These are phyloP conservation scores for Promerops cafer DNA, from an alignment of 2,113 vertebrate species.

Conservation along the genomic window DNA sequence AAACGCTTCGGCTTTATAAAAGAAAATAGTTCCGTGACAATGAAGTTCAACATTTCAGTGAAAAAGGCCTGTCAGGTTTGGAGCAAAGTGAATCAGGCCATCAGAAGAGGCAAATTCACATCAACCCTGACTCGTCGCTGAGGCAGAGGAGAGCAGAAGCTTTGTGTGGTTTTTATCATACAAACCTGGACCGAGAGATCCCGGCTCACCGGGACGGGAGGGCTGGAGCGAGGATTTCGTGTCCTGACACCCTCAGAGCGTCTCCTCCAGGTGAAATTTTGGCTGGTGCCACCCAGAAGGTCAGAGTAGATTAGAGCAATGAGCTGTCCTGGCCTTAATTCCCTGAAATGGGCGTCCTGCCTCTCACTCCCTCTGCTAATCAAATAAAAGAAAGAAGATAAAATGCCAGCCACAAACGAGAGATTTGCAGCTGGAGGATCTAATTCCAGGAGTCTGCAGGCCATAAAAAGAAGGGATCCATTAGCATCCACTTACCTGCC, in stretches of 20 bases:
- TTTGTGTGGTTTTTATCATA: neutral
- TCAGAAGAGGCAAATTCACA: neutral
- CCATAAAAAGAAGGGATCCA: constrained; percentile 60
- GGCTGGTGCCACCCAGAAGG: neutral
- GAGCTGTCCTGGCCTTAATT: neutral
- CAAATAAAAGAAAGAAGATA: constrained; percentile 54
- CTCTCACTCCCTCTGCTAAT: neutral
- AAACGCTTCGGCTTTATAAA: neutral
- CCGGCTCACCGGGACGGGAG: rapidly evolving
- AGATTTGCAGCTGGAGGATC: constrained; percentile 61
- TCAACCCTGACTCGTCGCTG: neutral
- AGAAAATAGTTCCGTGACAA: neutral
- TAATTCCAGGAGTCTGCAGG: constrained; percentile 62
- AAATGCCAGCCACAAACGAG: constrained; percentile 43
- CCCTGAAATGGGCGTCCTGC: neutral
- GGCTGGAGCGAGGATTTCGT: neutral
- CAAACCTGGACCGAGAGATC: rapidly evolving
- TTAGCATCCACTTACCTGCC: constrained; percentile 68
- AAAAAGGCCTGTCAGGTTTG: neutral
- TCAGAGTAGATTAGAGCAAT: neutral
- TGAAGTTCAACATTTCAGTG: neutral
- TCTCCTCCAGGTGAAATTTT: neutral
- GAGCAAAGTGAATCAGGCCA: neutral
- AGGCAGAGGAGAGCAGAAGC: neutral
- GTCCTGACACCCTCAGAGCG: neutral